Percentiles rank a stretch among this genome's conserved stretches.
phyloP scores from a whole-genome alignment of 2,113 vertebrate genomes.

The Columba livia region DNA sequence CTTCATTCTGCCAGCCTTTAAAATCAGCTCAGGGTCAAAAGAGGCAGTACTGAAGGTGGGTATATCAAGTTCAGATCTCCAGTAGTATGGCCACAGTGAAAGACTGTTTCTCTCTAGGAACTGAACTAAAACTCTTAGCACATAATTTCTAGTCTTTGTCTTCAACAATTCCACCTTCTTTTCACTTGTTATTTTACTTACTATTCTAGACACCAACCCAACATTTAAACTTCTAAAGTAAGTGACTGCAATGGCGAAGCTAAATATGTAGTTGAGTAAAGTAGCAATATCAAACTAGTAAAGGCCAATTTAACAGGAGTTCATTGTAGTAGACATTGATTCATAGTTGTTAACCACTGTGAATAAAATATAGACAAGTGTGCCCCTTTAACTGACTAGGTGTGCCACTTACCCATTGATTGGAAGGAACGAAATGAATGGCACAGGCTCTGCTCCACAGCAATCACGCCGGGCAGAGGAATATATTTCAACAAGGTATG shows the following conservation, averaged over 20 bases:
- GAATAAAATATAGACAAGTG: neutral
- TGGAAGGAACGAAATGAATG: neutral
- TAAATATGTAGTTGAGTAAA: neutral
- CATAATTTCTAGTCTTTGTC: neutral
- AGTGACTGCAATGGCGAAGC: neutral
- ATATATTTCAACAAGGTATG: neutral
- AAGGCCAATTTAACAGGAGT: neutral
- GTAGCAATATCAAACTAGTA: neutral
- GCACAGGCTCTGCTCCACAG: neutral
- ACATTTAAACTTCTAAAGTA: neutral
- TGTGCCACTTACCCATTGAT: neutral
- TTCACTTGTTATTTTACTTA: neutral
- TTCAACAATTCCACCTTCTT: neutral
- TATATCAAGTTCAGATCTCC: neutral
- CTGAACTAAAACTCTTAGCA: neutral
- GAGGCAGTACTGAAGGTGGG: neutral
- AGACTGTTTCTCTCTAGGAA: neutral
- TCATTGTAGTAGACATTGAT: neutral
- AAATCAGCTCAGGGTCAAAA: neutral
- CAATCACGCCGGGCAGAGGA: neutral
- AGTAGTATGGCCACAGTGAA: neutral
- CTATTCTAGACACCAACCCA: neutral
- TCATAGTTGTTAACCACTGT: neutral
- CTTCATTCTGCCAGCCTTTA: neutral
- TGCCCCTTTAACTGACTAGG: neutral